Conservation (phyloP, 2,797 vertebrate species). For the Anguilla anguilla region DNA sequence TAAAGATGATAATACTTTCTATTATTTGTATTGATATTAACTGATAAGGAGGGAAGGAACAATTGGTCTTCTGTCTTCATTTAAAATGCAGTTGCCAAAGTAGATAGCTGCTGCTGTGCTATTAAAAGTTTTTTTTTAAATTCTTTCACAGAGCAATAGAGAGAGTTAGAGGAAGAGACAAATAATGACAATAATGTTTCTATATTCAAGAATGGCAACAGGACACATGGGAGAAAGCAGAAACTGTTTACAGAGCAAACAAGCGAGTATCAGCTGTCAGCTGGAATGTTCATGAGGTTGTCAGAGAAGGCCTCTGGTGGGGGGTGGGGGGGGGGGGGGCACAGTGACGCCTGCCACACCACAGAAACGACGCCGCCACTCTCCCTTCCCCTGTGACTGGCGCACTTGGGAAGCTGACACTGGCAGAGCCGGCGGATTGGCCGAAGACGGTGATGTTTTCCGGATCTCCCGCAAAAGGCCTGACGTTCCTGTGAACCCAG, state of each 20-base stretch:
- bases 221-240: background rate
- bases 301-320: background rate
- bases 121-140: background rate
- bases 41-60: background rate
- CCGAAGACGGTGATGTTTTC: slow-evolving; percentile 92
- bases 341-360: background rate
- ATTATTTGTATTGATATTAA: background rate
- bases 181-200: slow-evolving; percentile 12
- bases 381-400: background rate
- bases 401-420: slow-evolving; percentile 86
- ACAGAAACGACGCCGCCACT: background rate
- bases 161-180: background rate
- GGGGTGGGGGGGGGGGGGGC: background rate
- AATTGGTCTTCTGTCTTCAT: background rate
- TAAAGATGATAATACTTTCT: no score
- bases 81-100: background rate
- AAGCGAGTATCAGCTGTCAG: background rate
- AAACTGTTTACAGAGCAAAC: background rate
- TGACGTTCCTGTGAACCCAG: slow-evolving; percentile 95
- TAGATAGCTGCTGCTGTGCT: background rate
- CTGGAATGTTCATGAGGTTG: background rate
- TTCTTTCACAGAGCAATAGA: background rate
- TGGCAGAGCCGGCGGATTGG: slow-evolving; percentile 85
- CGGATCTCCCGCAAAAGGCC: slow-evolving; percentile 86
- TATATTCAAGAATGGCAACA: background rate